Evolutionary conservation across 64 coral and sea anemone species (phyloP).

Genomic region (Astreopora myriophthalma): DNA sequence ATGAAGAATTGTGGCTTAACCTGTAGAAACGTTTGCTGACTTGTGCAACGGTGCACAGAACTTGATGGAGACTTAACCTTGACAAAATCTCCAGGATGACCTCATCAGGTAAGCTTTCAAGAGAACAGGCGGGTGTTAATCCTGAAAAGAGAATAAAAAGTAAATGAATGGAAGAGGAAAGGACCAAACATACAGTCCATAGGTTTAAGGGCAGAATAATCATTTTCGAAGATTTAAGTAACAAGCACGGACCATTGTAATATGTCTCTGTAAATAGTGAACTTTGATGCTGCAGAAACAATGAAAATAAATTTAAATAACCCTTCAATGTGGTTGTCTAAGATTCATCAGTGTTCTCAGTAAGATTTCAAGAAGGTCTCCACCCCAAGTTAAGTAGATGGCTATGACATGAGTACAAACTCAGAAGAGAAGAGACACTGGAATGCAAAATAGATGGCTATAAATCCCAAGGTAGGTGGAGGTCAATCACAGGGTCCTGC

Average conservation of each 20-base stretch:
- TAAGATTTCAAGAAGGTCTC: background rate
- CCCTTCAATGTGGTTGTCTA: slow-evolving; percentile 1
- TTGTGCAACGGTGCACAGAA: no score
- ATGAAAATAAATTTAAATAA: slow-evolving; percentile 4
- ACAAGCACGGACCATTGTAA: background rate
- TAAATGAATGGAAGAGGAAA: background rate
- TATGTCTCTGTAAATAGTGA: background rate
- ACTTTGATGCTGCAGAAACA: slow-evolving; percentile 4
- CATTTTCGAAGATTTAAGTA: background rate
- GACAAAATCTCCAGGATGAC: background rate
- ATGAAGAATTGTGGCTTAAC: no score
- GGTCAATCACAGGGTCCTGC: background rate
- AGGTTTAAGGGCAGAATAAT: background rate
- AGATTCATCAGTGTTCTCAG: background rate
- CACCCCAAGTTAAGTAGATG: slow-evolving; percentile 9
- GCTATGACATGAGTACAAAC: background rate
- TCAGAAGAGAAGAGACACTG: slow-evolving; percentile 6
- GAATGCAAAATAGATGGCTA: slow-evolving; percentile 13
- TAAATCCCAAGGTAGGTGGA: slow-evolving; percentile 16
- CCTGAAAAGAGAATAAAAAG: background rate
- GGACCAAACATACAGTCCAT: background rate
- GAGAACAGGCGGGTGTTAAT: slow-evolving; percentile 25
- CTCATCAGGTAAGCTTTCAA: slow-evolving; percentile 21
- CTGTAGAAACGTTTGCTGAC: no score
- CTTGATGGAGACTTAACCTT: background rate